A percentile compares a stretch with the other conserved stretches of the same genome.
Conservation (phyloP, 2,797 vertebrate species). For the Capromys pilorides region DNA sequence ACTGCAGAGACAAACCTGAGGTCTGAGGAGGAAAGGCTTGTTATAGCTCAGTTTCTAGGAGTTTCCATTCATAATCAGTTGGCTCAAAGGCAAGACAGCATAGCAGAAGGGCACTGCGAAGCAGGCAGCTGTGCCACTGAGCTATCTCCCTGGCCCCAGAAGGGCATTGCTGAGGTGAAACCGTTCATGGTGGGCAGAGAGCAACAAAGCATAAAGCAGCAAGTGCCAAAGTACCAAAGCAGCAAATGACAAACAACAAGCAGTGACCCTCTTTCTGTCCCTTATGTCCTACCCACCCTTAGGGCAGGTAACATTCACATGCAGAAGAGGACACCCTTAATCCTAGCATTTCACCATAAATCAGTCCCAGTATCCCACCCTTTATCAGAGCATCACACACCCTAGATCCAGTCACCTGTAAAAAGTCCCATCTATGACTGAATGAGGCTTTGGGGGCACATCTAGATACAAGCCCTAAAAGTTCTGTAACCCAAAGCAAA, state of each 20-base stretch:
- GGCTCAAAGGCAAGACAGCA: background rate
- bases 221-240: background rate
- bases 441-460: background rate
- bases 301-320: background rate
- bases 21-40: background rate
- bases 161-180: background rate
- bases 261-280: background rate
- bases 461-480: background rate
- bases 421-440: background rate
- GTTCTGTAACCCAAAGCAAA: background rate
- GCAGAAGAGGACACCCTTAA: background rate
- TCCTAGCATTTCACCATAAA: background rate
- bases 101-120: background rate
- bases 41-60: background rate
- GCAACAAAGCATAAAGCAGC: background rate
- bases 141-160: too few relatives aligned
- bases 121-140: too few relatives aligned
- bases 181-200: background rate
- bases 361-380: background rate
- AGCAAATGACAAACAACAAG: background rate
- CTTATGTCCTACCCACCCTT: background rate
- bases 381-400: background rate
- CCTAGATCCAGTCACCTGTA: too few relatives aligned
- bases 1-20: background rate
- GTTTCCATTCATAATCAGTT: background rate